phyloP scores from a whole-genome alignment of 2,113 vertebrate genomes.

The Aldabrachelys gigantea region DNA sequence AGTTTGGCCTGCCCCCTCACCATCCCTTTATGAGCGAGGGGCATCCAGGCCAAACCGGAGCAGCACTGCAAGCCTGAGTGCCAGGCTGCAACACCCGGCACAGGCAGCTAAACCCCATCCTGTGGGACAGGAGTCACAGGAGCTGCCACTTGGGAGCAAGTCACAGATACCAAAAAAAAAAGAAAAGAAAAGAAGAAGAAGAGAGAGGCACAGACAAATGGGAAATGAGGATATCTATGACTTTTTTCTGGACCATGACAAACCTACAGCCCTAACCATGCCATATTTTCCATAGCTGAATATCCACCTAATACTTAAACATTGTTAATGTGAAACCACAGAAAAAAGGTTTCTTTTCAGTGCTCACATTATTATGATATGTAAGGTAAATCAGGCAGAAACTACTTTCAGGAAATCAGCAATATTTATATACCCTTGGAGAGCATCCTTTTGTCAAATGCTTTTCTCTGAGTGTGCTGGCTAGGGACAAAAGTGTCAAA shows the following conservation, averaged over 20 bases:
- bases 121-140: neutral
- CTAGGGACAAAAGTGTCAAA: neutral
- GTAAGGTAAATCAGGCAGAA: neutral
- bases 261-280: neutral
- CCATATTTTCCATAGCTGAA: neutral
- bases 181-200: no score
- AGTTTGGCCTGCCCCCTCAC: neutral
- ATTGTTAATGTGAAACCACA: neutral
- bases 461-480: neutral
- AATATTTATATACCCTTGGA: neutral
- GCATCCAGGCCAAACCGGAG: neutral
- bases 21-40: neutral
- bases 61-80: neutral
- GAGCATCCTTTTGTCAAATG: neutral
- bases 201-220: neutral
- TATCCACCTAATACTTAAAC: neutral
- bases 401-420: neutral
- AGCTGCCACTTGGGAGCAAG: neutral
- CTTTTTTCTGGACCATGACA: neutral
- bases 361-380: neutral
- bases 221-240: neutral
- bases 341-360: neutral
- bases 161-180: neutral
- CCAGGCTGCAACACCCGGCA: neutral
- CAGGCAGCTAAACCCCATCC: neutral